Conservation (phyloP, 2,888 invertebrate genomes). For the Dione vanillae region DNA sequence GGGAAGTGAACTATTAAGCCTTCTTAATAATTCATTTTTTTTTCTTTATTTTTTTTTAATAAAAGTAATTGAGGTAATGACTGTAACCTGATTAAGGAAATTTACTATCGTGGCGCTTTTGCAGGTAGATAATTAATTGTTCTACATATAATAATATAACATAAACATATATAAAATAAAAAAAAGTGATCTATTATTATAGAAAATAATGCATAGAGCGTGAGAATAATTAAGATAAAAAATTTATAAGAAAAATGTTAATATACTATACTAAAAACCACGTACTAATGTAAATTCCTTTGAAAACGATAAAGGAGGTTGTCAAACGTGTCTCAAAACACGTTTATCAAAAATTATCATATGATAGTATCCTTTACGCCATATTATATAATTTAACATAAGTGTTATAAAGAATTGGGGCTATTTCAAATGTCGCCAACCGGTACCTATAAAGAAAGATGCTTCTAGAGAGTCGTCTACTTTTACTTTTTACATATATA, state of each 20-base stretch:
- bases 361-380: slow-evolving; percentile 28
- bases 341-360: slow-evolving; percentile 32
- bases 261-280: neutral
- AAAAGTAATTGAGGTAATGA: too few relatives aligned
- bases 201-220: neutral
- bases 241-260: neutral
- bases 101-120: too few relatives aligned
- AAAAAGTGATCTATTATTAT: neutral
- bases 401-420: neutral
- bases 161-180: too few relatives aligned
- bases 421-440: slow-evolving; percentile 9
- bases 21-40: too few relatives aligned
- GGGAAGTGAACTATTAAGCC: neutral
- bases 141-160: too few relatives aligned
- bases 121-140: too few relatives aligned
- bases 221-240: neutral
- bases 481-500: slow-evolving; percentile 24
- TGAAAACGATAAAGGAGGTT: slow-evolving; percentile 23
- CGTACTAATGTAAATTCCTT: slow-evolving; percentile 20
- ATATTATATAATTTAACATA: slow-evolving; percentile 28
- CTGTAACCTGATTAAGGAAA: too few relatives aligned
- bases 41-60: too few relatives aligned
- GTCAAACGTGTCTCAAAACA: slow-evolving; percentile 27
- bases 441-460: slow-evolving; percentile 1
- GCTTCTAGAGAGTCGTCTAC: slow-evolving; percentile 25